Evolutionary conservation across 2,113 vertebrate species (phyloP).

Genomic region (Muntiacus reevesi): DNA sequence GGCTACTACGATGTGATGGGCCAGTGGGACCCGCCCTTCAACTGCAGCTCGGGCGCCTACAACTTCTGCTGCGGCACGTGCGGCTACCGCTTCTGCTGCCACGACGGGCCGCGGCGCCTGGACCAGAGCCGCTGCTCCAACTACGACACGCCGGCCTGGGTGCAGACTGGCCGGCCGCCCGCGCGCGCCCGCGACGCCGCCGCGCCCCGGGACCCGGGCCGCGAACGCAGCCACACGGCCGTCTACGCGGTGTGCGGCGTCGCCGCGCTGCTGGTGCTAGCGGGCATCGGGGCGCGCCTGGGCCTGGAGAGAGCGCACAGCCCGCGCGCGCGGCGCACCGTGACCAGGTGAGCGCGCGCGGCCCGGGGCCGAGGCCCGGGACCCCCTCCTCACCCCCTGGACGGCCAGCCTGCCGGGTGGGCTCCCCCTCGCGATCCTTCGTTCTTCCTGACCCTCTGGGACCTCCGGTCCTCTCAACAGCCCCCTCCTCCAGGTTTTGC

Average conservation of each 20-base stretch:
- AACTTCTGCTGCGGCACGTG: conserved; percentile 98
- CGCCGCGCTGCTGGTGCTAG: conserved; percentile 66
- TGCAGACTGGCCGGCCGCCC: conserved; percentile 71
- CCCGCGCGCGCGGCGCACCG: conserved; percentile 67
- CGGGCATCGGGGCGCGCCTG: conserved; percentile 66
- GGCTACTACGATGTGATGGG: conserved; percentile 99
- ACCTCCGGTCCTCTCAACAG: neutral
- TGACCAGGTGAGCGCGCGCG: conserved; percentile 64
- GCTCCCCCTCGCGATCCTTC: neutral
- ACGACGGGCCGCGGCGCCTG: conserved; percentile 91
- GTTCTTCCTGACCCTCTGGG: neutral
- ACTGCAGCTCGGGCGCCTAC: conserved; percentile 94
- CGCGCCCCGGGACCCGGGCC: conserved; percentile 57
- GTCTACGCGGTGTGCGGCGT: conserved; percentile 74
- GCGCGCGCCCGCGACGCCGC: conserved; percentile 60
- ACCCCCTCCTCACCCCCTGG: neutral
- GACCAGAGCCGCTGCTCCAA: conserved; percentile 81
- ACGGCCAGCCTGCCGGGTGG: neutral
- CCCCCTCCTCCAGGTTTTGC: neutral
- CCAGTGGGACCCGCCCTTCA: conserved; percentile 98
- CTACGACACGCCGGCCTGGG: conserved; percentile 74
- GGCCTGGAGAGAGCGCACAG: conserved; percentile 70
- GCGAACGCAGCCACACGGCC: conserved; percentile 72
- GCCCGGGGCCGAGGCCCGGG: rapidly evolving
- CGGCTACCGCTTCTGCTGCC: conserved; percentile 98